Conservation (phyloP, 2,113 vertebrate species). For the Brachypodius melanocephalos region DNA sequence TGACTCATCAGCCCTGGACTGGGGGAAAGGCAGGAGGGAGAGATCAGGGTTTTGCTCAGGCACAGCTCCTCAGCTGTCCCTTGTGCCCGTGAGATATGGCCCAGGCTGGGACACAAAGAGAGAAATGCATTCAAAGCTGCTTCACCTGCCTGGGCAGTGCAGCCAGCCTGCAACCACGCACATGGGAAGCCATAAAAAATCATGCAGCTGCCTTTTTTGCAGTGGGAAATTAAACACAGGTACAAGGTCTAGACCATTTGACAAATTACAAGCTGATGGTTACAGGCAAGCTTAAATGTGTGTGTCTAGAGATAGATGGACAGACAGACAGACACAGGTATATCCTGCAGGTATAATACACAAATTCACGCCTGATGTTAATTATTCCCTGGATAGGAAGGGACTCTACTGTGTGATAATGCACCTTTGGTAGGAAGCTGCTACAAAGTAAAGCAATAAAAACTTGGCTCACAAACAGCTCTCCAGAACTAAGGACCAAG, state of each 20-base stretch:
- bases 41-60: neutral
- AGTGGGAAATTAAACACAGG: neutral
- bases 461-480: neutral
- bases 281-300: neutral
- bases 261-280: neutral
- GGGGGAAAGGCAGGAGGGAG: neutral
- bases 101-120: neutral
- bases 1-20: neutral
- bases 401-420: neutral
- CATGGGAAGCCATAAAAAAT: neutral
- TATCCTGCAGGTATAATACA: neutral
- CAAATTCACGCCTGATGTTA: neutral
- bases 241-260: neutral
- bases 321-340: neutral
- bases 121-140: neutral
- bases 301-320: neutral
- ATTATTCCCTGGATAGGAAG: neutral
- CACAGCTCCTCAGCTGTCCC: neutral
- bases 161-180: neutral
- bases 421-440: neutral
- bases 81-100: fast-evolving
- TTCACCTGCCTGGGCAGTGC: neutral
- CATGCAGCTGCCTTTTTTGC: neutral
- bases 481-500: neutral
- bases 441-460: neutral